Evolutionary conservation across 2,113 vertebrate species (phyloP).

Genomic region (Python bivittatus): DNA sequence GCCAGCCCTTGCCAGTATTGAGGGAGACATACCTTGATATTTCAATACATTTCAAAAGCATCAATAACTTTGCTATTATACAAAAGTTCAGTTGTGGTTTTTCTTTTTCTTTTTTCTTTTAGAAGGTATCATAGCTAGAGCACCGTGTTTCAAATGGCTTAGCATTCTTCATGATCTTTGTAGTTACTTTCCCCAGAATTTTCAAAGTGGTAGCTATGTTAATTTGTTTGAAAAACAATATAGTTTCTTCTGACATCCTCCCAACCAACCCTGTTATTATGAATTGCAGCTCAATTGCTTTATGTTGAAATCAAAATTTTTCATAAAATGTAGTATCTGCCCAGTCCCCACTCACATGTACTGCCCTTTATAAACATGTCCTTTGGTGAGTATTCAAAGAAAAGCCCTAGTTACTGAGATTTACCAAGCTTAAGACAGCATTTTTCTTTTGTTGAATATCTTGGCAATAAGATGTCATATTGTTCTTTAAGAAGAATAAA

Average conservation of each 20-base stretch:
- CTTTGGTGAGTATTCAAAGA: background rate
- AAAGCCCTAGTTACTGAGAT: background rate
- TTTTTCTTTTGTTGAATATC: background rate
- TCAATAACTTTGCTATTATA: slow-evolving; percentile 1
- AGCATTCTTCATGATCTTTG: background rate
- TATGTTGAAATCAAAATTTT: background rate
- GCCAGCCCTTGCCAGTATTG: background rate
- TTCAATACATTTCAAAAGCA: background rate
- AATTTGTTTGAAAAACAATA: background rate
- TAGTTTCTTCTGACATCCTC: background rate
- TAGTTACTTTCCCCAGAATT: background rate
- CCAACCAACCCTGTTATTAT: background rate
- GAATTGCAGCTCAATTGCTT: background rate
- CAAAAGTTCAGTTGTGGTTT: background rate
- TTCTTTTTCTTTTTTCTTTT: background rate
- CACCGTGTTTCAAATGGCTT: background rate
- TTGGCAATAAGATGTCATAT: background rate
- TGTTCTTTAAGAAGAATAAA: background rate
- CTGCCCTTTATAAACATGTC: background rate
- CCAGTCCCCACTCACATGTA: background rate
- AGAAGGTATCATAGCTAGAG: background rate
- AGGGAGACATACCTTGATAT: background rate
- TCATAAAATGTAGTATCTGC: background rate
- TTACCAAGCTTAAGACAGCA: background rate
- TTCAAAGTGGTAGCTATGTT: background rate